These are phyloP conservation scores for Spilosoma lubricipeda DNA, from an alignment of 2,888 invertebrate species.

Conservation along the genomic window DNA sequence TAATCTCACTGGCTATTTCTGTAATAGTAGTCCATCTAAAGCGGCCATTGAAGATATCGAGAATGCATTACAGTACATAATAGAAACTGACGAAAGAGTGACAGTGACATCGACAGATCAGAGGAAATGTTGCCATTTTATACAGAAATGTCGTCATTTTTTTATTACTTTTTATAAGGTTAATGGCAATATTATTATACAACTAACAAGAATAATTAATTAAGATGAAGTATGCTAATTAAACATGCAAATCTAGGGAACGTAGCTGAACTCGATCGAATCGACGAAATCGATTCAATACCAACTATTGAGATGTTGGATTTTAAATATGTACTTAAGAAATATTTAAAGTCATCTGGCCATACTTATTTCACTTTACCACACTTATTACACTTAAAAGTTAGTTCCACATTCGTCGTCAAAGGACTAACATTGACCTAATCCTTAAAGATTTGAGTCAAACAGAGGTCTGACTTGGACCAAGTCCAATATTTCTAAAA, in stretches of 20 bases:
- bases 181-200: background rate
- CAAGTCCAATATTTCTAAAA: background rate
- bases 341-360: too few relatives aligned
- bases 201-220: background rate
- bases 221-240: background rate
- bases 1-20: conserved; percentile 1
- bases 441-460: too few relatives aligned
- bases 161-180: background rate
- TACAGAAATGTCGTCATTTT: background rate
- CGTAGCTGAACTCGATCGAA: background rate
- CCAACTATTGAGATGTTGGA: too few relatives aligned
- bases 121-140: background rate
- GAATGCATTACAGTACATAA: background rate
- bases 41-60: background rate
- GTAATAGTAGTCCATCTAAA: background rate
- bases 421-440: too few relatives aligned
- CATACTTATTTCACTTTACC: too few relatives aligned
- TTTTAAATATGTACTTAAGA: too few relatives aligned
- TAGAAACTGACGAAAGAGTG: background rate
- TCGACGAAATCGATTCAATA: background rate
- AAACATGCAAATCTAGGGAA: background rate
- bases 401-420: background rate
- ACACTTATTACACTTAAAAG: background rate
- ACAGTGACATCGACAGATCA: background rate
- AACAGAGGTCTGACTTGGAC: background rate